Evolutionary conservation across 2,113 vertebrate species (phyloP).

Genomic region (Emberiza fucata): DNA sequence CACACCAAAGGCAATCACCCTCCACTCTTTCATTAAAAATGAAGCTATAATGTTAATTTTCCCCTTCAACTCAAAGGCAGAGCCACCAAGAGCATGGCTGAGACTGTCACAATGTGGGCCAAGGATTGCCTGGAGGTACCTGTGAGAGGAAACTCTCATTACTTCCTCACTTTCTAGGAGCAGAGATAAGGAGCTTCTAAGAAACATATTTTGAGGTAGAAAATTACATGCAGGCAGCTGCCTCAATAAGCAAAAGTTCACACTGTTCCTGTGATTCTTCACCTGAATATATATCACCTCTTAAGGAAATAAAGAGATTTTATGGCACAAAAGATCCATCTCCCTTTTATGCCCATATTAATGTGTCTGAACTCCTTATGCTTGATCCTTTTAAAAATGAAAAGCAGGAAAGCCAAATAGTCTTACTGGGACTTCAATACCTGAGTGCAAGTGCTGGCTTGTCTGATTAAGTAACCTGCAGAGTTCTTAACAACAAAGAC

Average conservation of each 20-base stretch:
- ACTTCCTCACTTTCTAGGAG: background rate
- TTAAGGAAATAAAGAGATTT: background rate
- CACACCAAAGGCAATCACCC: background rate
- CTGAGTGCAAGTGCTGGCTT: slow-evolving; percentile 37
- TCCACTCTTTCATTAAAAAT: background rate
- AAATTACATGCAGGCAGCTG: background rate
- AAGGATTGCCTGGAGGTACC: background rate
- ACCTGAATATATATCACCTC: background rate
- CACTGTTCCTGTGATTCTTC: background rate
- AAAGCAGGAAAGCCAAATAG: background rate
- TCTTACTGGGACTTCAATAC: background rate
- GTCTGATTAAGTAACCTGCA: slow-evolving; percentile 23
- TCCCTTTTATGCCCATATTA: background rate
- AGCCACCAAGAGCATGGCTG: background rate
- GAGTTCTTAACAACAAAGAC: slow-evolving; percentile 29
- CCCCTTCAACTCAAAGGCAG: background rate
- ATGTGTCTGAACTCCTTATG: background rate
- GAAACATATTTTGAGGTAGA: background rate
- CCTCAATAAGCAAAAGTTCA: background rate
- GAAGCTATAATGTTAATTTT: background rate
- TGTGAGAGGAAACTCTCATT: background rate
- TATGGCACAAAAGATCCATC: background rate
- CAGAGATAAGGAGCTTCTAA: background rate
- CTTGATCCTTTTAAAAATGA: background rate
- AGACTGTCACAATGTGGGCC: background rate